A percentile compares a stretch with the other conserved stretches of the same genome.
Evolutionary conservation across 2,113 vertebrate genomes (phyloP).

Genomic region (Chinchilla lanigera): DNA sequence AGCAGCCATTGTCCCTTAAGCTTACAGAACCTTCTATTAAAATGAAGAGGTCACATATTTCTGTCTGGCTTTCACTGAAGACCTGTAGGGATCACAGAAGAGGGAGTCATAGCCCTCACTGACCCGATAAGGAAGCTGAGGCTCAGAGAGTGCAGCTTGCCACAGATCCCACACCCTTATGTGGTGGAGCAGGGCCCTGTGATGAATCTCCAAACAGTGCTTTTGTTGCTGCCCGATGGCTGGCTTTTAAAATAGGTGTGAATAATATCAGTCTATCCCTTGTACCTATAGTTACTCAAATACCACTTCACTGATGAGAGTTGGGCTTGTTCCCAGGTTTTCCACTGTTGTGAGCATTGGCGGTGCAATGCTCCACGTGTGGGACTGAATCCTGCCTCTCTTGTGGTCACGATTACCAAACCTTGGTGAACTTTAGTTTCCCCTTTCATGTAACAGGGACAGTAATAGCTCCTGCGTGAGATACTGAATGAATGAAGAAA

Average conservation of each 20-base stretch:
- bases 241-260: not conserved
- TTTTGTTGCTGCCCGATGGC: not conserved
- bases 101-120: not conserved
- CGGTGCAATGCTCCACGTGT: not conserved
- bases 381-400: not conserved
- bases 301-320: too few species aligned
- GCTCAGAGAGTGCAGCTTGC: not conserved
- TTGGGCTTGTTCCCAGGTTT: not conserved
- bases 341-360: not conserved
- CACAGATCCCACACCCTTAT: too few species aligned
- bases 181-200: not conserved
- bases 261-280: not conserved
- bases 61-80: not conserved
- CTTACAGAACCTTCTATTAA: not conserved
- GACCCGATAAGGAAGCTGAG: slow-evolving; percentile 10
- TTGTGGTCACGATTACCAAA: not conserved
- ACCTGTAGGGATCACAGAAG: not conserved
- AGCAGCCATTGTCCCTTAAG: accelerated
- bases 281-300: not conserved
- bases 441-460: not conserved
- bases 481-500: not conserved
- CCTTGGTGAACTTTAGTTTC: not conserved
- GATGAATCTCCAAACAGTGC: not conserved
- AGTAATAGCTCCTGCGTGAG: not conserved
- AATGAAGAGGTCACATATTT: not conserved